These are phyloP conservation scores for Scelioninae gen. 2 DNA, from an alignment of 2,888 invertebrate species.

Conservation along the genomic window DNA sequence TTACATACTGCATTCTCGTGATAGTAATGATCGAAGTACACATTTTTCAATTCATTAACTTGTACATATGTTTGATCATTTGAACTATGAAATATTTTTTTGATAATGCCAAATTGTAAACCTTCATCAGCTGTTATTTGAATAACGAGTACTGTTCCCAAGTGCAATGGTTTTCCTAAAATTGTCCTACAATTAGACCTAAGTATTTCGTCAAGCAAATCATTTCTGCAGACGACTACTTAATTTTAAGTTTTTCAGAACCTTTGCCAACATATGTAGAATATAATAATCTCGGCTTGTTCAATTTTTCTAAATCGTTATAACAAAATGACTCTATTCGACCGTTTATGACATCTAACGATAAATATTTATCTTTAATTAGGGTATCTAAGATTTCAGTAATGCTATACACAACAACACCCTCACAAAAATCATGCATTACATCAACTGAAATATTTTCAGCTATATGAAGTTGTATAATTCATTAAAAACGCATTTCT, in stretches of 20 bases:
- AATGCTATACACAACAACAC: conserved; percentile 1
- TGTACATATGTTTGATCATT: too few relatives aligned
- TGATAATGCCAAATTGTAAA: too few relatives aligned
- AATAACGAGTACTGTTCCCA: too few relatives aligned
- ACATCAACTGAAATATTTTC: neutral
- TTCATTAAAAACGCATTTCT: too few relatives aligned
- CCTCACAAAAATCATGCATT: conserved; percentile 6
- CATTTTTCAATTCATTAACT: too few relatives aligned
- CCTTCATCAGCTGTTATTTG: too few relatives aligned
- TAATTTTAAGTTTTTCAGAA: neutral
- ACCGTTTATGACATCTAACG: neutral
- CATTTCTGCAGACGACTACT: conserved; percentile 9
- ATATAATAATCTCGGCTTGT: neutral
- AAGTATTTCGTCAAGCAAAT: conserved; percentile 1
- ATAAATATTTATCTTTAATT: neutral
- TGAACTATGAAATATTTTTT: too few relatives aligned
- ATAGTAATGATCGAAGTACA: too few relatives aligned
- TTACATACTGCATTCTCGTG: too few relatives aligned
- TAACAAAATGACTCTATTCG: neutral
- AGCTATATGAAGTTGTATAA: too few relatives aligned
- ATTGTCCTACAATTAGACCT: conserved; percentile 9
- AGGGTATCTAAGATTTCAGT: neutral
- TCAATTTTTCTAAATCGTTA: neutral
- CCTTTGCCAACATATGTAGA: conserved; percentile 1
- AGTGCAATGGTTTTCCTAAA: too few relatives aligned